Percentiles rank a stretch among this genome's conserved stretches.
Evolutionary conservation across 2,888 invertebrate species (phyloP).

Genomic region (Heliconius hortense): DNA sequence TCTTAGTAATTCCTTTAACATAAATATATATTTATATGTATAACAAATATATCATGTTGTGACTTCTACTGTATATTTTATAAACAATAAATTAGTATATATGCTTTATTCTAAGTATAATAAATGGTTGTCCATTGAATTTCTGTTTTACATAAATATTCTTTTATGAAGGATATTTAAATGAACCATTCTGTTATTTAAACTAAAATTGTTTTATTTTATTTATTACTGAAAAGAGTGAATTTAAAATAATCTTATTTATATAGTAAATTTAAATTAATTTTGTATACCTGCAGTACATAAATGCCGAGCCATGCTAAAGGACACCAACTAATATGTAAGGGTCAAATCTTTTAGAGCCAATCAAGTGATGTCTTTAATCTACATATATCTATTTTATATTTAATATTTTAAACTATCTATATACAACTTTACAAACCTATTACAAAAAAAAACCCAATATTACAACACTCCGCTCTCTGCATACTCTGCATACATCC

Average conservation of each 20-base stretch:
- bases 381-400: not conserved
- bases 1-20: not conserved
- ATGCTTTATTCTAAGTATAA: not conserved
- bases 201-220: not conserved
- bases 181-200: not conserved
- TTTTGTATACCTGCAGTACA: not conserved
- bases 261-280: not conserved
- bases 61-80: not conserved
- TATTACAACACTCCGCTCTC: not conserved
- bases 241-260: not conserved
- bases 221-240: not conserved
- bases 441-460: not conserved
- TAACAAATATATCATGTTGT: not conserved
- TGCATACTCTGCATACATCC: not conserved
- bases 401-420: not conserved
- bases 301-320: slow-evolving; percentile 15
- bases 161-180: not conserved
- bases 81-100: not conserved
- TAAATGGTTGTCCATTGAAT: not conserved
- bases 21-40: not conserved
- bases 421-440: not conserved
- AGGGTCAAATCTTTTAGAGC: slow-evolving; percentile 18
- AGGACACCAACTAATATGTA: slow-evolving; percentile 15
- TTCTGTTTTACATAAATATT: not conserved
- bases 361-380: slow-evolving; percentile 8